Percentiles rank a stretch among this genome's conserved stretches.
Conservation (phyloP, 2,113 vertebrate species). For the Neoarius graeffei region DNA sequence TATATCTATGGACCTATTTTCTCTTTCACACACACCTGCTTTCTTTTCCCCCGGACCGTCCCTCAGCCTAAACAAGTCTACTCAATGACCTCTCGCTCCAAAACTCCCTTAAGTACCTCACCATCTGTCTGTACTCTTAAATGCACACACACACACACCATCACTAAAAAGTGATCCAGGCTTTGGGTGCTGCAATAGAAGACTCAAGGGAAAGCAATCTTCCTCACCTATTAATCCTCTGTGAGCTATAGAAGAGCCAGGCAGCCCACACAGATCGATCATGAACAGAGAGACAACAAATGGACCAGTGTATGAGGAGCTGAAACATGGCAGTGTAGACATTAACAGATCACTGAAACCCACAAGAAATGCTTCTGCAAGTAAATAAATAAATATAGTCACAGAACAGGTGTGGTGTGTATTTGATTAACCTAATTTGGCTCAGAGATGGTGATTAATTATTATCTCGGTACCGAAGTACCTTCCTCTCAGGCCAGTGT, state of each 20-base stretch:
- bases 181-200: background rate
- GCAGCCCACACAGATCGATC: background rate
- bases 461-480: too few relatives aligned
- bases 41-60: slow-evolving; percentile 25
- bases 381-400: background rate
- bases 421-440: background rate
- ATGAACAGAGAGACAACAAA: slow-evolving; percentile 36
- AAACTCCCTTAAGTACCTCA: slow-evolving; percentile 39
- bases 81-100: slow-evolving; percentile 23
- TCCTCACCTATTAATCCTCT: slow-evolving; percentile 16
- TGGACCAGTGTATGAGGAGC: background rate
- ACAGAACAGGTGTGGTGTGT: background rate
- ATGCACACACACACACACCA: slow-evolving; percentile 18
- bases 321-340: background rate
- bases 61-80: slow-evolving; percentile 42
- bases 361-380: background rate
- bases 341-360: background rate
- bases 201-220: background rate
- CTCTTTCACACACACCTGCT: slow-evolving; percentile 9
- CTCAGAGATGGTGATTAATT: background rate
- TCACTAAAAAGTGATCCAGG: slow-evolving; percentile 3
- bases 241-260: slow-evolving; percentile 3
- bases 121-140: slow-evolving; percentile 44
- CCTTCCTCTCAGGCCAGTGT: background rate
- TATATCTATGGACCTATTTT: background rate